These are phyloP conservation scores for Ploceus nigricollis DNA, from an alignment of 2,113 vertebrate genomes.

Conservation along the genomic window DNA sequence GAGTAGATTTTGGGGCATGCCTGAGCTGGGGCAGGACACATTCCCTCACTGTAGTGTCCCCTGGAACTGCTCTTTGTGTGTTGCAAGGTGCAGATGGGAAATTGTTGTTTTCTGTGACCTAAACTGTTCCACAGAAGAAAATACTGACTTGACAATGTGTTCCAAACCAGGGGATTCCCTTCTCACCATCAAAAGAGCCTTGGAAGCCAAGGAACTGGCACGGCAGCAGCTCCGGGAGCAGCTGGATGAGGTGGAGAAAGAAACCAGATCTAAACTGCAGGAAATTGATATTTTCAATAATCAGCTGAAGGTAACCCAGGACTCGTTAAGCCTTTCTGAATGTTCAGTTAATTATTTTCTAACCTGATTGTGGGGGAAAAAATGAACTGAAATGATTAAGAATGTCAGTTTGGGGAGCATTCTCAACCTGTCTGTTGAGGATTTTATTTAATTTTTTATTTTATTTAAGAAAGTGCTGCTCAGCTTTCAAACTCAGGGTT, in stretches of 20 bases:
- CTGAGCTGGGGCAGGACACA: not conserved
- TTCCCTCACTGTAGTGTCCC: not conserved
- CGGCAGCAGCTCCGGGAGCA: conserved; percentile 90
- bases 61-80: not conserved
- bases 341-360: not conserved
- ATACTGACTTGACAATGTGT: not conserved
- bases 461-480: not conserved
- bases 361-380: not conserved
- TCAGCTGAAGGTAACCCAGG: conserved; percentile 89
- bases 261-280: conserved; percentile 92
- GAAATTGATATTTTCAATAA: conserved; percentile 98
- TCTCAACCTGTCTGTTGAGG: not conserved
- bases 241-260: conserved; percentile 91
- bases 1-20: conserved; percentile 60
- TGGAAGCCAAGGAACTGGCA: conserved; percentile 89
- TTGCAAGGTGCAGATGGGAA: not conserved
- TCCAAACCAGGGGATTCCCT: conserved; percentile 86
- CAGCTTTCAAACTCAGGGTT: not conserved
- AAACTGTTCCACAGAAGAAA: not conserved
- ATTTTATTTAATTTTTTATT: not conserved
- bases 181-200: conserved; percentile 87
- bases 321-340: not conserved
- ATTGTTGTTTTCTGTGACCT: not conserved
- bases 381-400: not conserved
- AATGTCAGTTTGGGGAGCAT: not conserved